Evolutionary conservation across 2,113 vertebrate species (phyloP).

Genomic region (Rostratula benghalensis): DNA sequence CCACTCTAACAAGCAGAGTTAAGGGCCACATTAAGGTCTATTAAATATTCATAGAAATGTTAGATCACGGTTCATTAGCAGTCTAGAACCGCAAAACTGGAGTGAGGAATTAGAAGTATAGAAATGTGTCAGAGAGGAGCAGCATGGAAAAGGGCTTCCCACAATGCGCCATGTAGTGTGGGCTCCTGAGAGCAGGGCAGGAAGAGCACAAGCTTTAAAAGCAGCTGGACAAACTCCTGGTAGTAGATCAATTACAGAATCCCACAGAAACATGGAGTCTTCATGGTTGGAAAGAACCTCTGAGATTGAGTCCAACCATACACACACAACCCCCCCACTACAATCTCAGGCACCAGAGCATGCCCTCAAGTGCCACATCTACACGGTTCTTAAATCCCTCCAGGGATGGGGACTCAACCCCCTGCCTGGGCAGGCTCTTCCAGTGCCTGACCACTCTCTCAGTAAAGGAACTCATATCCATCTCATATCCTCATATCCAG

Average conservation of each 20-base stretch:
- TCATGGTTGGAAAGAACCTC: too few species aligned
- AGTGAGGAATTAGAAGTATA: not conserved
- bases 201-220: not conserved
- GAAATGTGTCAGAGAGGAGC: not conserved
- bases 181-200: not conserved
- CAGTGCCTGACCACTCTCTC: too few species aligned
- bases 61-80: not conserved
- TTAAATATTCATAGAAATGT: not conserved
- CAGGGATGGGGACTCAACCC: too few species aligned
- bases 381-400: too few species aligned
- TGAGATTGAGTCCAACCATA: too few species aligned
- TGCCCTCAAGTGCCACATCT: too few species aligned
- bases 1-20: not conserved
- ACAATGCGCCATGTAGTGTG: rapidly evolving
- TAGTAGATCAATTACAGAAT: not conserved
- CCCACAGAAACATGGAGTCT: too few species aligned
- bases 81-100: not conserved
- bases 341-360: too few species aligned
- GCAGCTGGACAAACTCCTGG: not conserved
- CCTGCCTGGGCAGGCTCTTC: too few species aligned
- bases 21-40: not conserved
- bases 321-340: too few species aligned
- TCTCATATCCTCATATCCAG: too few species aligned
- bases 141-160: not conserved
- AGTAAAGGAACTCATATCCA: too few species aligned